A percentile compares a stretch with the other conserved stretches of the same genome.
phyloP scores from a whole-genome alignment of 2,797 vertebrate species.

The Ceryle rudis region DNA sequence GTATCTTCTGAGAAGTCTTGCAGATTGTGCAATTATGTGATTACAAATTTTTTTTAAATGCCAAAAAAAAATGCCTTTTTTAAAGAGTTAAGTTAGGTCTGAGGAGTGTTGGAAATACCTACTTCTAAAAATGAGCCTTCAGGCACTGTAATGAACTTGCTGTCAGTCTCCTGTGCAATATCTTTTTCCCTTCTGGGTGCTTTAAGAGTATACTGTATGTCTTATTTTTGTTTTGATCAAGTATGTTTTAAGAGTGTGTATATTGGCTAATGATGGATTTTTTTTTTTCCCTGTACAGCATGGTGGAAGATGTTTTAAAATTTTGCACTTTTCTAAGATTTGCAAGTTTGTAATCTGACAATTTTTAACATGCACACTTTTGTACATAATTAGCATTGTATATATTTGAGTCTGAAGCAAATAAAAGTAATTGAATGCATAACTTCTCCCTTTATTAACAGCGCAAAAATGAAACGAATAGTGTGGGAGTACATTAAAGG shows the following conservation, averaged over 20 bases:
- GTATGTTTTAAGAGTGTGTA: conserved; percentile 80
- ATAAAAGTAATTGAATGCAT: conserved; percentile 74
- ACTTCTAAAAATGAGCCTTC: conserved; percentile 66
- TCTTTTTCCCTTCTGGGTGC: conserved; percentile 70
- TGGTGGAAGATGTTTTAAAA: conserved; percentile 87
- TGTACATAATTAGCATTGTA: conserved; percentile 94
- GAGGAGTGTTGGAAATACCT: conserved; percentile 53
- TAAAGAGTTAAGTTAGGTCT: conserved; percentile 53
- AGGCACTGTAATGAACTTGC: conserved; percentile 69
- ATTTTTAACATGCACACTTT: conserved; percentile 89
- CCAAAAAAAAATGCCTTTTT: conserved; percentile 77
- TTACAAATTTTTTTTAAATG: conserved; percentile 68
- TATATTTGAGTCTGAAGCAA: conserved; percentile 82
- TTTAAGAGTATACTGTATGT: conserved; percentile 74
- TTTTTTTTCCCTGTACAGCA: conserved; percentile 90
- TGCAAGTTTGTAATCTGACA: conserved; percentile 88
- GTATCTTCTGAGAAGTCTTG: conserved; percentile 49
- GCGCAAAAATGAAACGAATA: background rate
- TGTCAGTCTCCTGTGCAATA: conserved; percentile 80
- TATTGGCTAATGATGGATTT: conserved; percentile 90
- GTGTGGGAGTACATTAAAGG: background rate
- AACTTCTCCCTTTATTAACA: conserved; percentile 55
- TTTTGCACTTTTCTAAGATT: conserved; percentile 96
- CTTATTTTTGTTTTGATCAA: conserved; percentile 60
- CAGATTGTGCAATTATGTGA: conserved; percentile 67